These are phyloP conservation scores for Agriotes lineatus DNA, from an alignment of 2,888 invertebrate genomes.

Conservation along the genomic window DNA sequence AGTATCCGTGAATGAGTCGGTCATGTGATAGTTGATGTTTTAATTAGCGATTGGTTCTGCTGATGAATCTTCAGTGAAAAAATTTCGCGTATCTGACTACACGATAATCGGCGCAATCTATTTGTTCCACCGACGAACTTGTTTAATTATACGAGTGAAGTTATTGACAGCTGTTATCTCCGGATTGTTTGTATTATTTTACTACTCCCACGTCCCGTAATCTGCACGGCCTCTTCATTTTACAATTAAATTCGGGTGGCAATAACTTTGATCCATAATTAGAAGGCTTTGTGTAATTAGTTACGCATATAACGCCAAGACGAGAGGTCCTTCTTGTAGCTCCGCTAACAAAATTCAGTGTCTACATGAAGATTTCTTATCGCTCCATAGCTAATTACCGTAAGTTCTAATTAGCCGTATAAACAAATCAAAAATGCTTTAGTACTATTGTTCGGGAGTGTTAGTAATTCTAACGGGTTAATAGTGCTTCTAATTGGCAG, in stretches of 20 bases:
- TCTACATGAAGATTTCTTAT: neutral
- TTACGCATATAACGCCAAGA: neutral
- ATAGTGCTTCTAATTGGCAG: neutral
- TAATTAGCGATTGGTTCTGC: neutral
- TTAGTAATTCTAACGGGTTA: constrained; percentile 5
- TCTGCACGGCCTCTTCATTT: neutral
- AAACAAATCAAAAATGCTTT: constrained; percentile 7
- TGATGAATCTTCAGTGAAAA: too few species aligned
- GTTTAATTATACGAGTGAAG: neutral
- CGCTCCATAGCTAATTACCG: neutral
- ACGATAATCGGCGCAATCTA: too few species aligned
- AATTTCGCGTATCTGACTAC: neutral
- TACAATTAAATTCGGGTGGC: constrained; percentile 6
- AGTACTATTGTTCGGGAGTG: neutral
- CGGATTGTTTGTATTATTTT: neutral
- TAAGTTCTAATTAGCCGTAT: neutral
- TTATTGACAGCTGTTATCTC: constrained; percentile 25
- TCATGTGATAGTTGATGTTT: constrained; percentile 24
- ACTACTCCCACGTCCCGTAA: neutral
- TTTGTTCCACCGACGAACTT: neutral
- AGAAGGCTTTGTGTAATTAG: neutral
- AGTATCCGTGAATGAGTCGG: constrained; percentile 21
- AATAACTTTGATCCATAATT: constrained; percentile 20
- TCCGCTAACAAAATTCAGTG: neutral
- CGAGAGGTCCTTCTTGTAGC: neutral